Evolutionary conservation across 2,113 vertebrate species (phyloP), one percentile per base, ranked within the genome.

Genomic region (Apteryx mantelli): DNA sequence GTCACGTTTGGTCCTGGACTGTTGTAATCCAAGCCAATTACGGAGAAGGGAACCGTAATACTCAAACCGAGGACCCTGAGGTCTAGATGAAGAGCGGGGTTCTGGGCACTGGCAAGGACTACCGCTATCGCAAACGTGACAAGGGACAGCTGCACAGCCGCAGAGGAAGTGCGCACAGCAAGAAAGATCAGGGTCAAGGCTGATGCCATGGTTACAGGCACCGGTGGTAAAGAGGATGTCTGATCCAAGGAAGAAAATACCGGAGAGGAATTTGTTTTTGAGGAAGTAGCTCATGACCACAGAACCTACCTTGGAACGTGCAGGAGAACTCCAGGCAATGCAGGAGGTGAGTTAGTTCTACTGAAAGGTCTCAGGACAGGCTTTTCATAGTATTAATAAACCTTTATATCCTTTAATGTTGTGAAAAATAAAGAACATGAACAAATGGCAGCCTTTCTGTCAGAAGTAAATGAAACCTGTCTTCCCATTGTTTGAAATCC

Each of bases 1-100:
- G 0, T 36, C 8, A 2, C 3, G 36, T 13, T 66, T 38, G 36
- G 38, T 28, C 36, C 52, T 0, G 0, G 50, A 15, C 4, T 32
- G 28, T 25, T 68, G 70, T 21, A 50, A 1, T 1, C 20, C 0
- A 10, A 68, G 30, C 17, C 1, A 3, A 10, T 19, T 5, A 2
- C n/a, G 14, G 55, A 65, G 34, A 40, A 3, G 2, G 24, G 20
- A n/a, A 32, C 4, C 1, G 17, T 3, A 34, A 53, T 5, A 13
- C 3, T 1, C 32, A 22, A 20, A 28, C 19, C 36, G 26, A 40
- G 36, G 46, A 48, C 65, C 70, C 56, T 0, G 12, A n/a, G 24
- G 22, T 2, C 8, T 4, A 25, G 13, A 52, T 11, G 50, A 19
- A 78, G 25, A 38, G 9, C 5, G 0, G 26, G 0, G 25, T 21